A percentile compares a stretch with the other conserved stretches of the same genome.
phyloP scores from a whole-genome alignment of 1,140 invertebrate species.

The Berghia stephanieae region DNA sequence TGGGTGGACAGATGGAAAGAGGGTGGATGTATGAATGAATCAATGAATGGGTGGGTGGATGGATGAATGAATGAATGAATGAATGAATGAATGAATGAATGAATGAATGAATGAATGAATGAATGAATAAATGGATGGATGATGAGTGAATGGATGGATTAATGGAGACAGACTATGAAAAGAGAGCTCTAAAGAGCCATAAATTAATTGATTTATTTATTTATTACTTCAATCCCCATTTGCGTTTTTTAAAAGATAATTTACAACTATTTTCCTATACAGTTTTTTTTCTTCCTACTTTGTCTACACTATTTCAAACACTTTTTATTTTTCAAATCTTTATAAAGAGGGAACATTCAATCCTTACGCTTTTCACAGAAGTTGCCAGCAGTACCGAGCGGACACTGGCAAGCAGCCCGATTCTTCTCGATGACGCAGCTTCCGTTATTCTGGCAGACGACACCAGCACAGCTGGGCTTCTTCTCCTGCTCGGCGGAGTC shows the following conservation, averaged over 20 bases:
- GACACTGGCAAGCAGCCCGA: constrained; percentile 47
- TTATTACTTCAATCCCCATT: no score
- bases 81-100: no score
- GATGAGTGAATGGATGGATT: no score
- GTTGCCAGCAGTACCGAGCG: constrained; percentile 45
- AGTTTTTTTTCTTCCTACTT: neutral
- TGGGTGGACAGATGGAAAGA: no score
- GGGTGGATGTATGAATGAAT: no score
- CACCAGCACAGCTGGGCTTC: constrained; percentile 48
- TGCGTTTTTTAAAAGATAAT: neutral
- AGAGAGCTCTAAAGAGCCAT: no score
- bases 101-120: no score
- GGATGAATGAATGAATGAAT: no score
- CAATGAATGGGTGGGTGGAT: no score
- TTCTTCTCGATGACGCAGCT: constrained; percentile 43
- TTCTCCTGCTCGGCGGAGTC: neutral
- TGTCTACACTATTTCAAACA: neutral
- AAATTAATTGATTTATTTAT: no score
- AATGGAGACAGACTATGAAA: no score
- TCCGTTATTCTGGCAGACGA: constrained; percentile 52
- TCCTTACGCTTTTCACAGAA: constrained; percentile 54
- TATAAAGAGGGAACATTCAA: neutral
- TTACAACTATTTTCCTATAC: neutral
- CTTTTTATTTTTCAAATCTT: neutral
- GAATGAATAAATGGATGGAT: no score